Conservation (phyloP, 2,113 vertebrate genomes). For the Chaenocephalus aceratus region DNA sequence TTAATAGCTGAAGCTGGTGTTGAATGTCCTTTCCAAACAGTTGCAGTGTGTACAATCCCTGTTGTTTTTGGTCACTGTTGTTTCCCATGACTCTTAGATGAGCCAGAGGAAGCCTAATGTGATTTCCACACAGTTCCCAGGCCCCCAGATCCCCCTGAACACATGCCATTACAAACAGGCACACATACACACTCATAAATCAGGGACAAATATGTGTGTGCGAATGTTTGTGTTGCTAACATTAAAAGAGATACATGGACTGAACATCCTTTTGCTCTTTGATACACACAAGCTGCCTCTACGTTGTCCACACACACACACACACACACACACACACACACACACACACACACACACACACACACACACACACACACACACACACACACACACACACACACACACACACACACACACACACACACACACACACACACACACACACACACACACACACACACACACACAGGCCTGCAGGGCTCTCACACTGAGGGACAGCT, state of each 20-base stretch:
- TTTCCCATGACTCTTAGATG: constrained; percentile 77
- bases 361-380: constrained; percentile 17
- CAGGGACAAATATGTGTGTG: constrained; percentile 14
- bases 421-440: constrained; percentile 6
- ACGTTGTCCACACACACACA: constrained; percentile 22
- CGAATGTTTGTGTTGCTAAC: constrained; percentile 27
- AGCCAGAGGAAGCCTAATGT: constrained; percentile 61
- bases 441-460: constrained; percentile 7
- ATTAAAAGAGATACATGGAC: constrained; percentile 60
- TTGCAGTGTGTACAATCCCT: constrained; percentile 2
- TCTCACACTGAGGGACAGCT: constrained; percentile 48
- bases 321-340: constrained; percentile 14
- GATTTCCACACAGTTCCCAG: constrained; percentile 78
- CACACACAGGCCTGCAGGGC: background rate
- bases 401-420: constrained; percentile 20
- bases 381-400: background rate
- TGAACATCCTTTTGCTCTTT: constrained; percentile 48
- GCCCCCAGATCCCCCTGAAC: constrained; percentile 63
- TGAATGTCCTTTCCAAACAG: constrained; percentile 1
- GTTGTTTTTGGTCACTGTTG: constrained; percentile 64
- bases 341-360: constrained; percentile 7
- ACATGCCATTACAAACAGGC: constrained; percentile 41
- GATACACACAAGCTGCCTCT: constrained; percentile 33
- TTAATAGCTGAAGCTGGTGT: background rate
- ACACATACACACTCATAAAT: constrained; percentile 41